A percentile compares a stretch with the other conserved stretches of the same genome.
phyloP scores from a whole-genome alignment of 1,140 invertebrate genomes.

The Palaemon carinicauda region DNA sequence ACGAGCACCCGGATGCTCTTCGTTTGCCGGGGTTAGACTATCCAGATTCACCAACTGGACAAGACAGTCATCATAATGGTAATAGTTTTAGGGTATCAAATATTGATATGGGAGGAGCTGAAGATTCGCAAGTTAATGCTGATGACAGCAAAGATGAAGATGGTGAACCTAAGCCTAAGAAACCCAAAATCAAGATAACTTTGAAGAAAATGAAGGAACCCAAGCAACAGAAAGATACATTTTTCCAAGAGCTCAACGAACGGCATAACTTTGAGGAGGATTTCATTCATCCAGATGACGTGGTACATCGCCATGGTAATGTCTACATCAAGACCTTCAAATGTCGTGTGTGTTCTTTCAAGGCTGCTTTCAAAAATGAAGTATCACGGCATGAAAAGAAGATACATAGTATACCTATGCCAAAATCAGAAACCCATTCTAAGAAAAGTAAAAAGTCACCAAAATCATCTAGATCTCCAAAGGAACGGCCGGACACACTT shows the following conservation, averaged over 20 bases:
- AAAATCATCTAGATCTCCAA: conserved; percentile 5
- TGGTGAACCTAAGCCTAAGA: conserved; percentile 58
- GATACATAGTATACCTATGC: conserved; percentile 62
- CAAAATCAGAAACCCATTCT: conserved; percentile 12
- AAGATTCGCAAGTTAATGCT: conserved; percentile 52
- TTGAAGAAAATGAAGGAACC: conserved; percentile 61
- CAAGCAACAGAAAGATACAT: conserved; percentile 50
- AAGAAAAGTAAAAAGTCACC: conserved; percentile 40
- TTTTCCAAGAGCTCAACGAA: conserved; percentile 60
- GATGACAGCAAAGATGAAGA: conserved; percentile 62
- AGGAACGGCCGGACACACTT: background rate
- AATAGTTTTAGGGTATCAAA: conserved; percentile 57
- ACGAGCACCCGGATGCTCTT: conserved; percentile 57
- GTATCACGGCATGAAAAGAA: conserved; percentile 68
- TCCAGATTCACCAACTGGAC: conserved; percentile 5
- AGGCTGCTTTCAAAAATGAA: conserved; percentile 69
- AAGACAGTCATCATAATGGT: conserved; percentile 30
- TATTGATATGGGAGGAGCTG: conserved; percentile 70
- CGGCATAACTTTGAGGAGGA: conserved; percentile 63
- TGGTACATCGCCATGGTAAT: conserved; percentile 66
- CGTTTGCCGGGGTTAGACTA: conserved; percentile 32
- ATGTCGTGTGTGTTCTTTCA: conserved; percentile 68
- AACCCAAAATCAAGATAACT: conserved; percentile 61
- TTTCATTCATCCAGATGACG: conserved; percentile 68
- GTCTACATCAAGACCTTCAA: conserved; percentile 66